Percentiles rank a stretch among this genome's conserved stretches.
Evolutionary conservation across 2,797 vertebrate genomes (phyloP).

Genomic region (Chloroceryle amazona): DNA sequence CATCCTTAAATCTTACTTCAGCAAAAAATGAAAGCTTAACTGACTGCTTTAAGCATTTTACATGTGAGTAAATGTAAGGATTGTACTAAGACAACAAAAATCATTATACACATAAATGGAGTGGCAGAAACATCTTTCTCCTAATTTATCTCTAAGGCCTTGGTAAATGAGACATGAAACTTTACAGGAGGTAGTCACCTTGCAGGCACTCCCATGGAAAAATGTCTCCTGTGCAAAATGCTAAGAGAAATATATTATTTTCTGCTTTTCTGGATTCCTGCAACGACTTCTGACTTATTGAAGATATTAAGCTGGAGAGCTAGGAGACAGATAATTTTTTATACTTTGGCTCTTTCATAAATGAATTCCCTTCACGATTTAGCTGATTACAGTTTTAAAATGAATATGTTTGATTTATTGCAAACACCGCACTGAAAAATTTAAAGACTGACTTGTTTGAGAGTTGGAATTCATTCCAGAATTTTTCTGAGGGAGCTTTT

Average conservation of each 20-base stretch:
- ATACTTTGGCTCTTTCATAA: background rate
- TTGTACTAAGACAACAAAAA: background rate
- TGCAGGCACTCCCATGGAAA: background rate
- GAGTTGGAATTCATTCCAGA: slow-evolving; percentile 29
- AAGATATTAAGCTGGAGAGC: slow-evolving; percentile 16
- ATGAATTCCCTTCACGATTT: background rate
- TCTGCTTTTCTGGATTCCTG: slow-evolving; percentile 21
- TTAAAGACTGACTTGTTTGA: slow-evolving; percentile 7
- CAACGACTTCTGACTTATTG: slow-evolving; percentile 49
- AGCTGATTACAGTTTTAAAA: slow-evolving; percentile 21
- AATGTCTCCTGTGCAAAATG: background rate
- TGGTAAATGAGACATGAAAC: slow-evolving; percentile 24
- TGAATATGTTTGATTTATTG: slow-evolving; percentile 39
- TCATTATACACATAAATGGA: background rate
- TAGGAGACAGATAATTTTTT: slow-evolving; percentile 31
- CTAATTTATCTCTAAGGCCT: slow-evolving; percentile 17
- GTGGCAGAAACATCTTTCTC: background rate
- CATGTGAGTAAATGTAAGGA: background rate
- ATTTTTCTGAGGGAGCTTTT: background rate
- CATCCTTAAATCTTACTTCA: background rate
- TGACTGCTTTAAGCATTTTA: background rate
- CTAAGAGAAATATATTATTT: slow-evolving; percentile 24
- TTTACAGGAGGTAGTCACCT: background rate
- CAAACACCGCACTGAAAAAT: slow-evolving; percentile 14
- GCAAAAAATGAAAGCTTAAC: background rate